Evolutionary conservation across 2,113 vertebrate genomes (phyloP).

Genomic region (Holacanthus passer): DNA sequence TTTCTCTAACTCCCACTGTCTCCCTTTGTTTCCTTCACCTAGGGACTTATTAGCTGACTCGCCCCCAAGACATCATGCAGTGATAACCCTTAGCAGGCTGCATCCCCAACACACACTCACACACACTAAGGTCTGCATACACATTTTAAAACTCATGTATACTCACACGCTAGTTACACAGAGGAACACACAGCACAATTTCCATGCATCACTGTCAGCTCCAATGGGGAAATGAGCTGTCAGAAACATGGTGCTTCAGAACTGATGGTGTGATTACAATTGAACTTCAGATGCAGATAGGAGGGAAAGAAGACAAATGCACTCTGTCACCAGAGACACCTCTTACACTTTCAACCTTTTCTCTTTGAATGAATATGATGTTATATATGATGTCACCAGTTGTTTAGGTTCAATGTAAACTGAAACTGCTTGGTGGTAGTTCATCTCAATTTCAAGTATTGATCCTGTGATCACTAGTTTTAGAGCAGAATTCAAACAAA

Average conservation of each 20-base stretch:
- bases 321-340: constrained; percentile 38
- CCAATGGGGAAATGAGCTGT: constrained; percentile 93
- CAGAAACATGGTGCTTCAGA: constrained; percentile 86
- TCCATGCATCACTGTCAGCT: constrained; percentile 90
- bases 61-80: constrained; percentile 81
- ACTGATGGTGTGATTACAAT: constrained; percentile 90
- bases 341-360: neutral
- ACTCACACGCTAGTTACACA: constrained; percentile 22
- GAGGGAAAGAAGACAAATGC: constrained; percentile 69
- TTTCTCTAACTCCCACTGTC: constrained; percentile 60
- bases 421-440: neutral
- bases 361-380: neutral
- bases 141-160: constrained; percentile 2
- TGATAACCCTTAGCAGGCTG: constrained; percentile 88
- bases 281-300: constrained; percentile 85
- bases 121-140: neutral
- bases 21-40: constrained; percentile 73
- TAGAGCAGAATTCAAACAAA: neutral
- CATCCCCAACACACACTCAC: constrained; percentile 52
- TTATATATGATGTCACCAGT: neutral
- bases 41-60: constrained; percentile 87
- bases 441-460: neutral
- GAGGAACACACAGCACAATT: constrained; percentile 18
- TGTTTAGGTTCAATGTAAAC: neutral
- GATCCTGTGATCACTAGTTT: neutral